phyloP scores from a whole-genome alignment of 2,797 vertebrate species.

The Cirrhinus mrigala region DNA sequence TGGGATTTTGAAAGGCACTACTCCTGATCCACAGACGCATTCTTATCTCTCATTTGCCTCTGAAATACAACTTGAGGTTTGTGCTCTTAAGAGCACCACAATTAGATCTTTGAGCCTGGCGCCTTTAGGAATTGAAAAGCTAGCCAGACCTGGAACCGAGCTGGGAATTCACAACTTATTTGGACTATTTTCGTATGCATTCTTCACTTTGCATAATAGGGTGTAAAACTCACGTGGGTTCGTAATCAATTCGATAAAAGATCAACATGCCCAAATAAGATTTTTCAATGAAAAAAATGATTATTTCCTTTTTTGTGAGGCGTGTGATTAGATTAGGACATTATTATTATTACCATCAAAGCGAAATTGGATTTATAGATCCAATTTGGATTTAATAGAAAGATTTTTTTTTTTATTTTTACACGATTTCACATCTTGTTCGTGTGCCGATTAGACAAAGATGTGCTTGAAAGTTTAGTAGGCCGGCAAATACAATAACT shows the following conservation, averaged over 20 bases:
- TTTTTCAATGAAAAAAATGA: constrained; percentile 31
- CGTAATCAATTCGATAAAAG: constrained; percentile 16
- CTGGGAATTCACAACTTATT: constrained; percentile 10
- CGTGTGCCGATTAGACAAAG: background rate
- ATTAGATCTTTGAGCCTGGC: constrained; percentile 70
- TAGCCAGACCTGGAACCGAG: constrained; percentile 38
- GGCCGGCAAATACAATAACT: constrained; percentile 28
- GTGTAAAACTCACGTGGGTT: constrained; percentile 18
- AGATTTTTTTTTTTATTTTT: background rate
- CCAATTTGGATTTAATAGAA: constrained; percentile 48
- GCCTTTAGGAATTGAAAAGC: constrained; percentile 64
- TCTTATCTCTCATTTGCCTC: constrained; percentile 80
- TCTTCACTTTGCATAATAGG: constrained; percentile 18
- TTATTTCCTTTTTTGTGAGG: constrained; percentile 42
- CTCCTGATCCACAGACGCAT: constrained; percentile 80
- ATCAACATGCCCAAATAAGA: constrained; percentile 39
- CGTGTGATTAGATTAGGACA: constrained; percentile 43
- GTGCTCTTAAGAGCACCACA: constrained; percentile 74
- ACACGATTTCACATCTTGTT: constrained; percentile 29
- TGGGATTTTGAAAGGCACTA: constrained; percentile 85
- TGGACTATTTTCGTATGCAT: background rate
- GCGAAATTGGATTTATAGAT: constrained; percentile 49
- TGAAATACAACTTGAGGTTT: constrained; percentile 82
- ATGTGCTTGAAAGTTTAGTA: constrained; percentile 36
- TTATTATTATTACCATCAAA: constrained; percentile 44